phyloP scores from a whole-genome alignment of 2,888 invertebrate species.

The Margaritifera margaritifera region DNA sequence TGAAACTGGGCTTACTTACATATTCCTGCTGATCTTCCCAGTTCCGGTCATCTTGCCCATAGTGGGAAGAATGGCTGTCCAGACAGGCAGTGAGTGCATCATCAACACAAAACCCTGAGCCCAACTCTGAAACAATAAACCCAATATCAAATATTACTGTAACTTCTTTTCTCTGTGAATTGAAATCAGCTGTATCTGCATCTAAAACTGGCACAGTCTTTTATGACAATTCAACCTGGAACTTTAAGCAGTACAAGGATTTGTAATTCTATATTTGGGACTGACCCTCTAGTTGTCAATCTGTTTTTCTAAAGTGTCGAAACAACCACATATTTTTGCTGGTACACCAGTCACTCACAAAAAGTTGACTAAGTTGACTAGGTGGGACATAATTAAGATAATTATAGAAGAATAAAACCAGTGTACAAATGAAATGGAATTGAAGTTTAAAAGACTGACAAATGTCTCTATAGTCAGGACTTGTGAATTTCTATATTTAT shows the following conservation, averaged over 20 bases:
- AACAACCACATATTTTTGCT: not conserved
- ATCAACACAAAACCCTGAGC: conserved; percentile 52
- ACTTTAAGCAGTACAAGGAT: no score
- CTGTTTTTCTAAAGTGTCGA: no score
- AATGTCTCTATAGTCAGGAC: no score
- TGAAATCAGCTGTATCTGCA: not conserved
- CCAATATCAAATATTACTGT: not conserved
- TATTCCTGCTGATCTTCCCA: conserved; percentile 56
- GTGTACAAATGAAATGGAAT: no score
- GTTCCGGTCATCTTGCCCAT: conserved; percentile 61
- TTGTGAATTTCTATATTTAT: no score
- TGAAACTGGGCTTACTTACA: conserved; percentile 42
- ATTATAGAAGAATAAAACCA: no score
- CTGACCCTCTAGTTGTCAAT: not conserved
- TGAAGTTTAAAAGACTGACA: no score
- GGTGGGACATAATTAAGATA: no score
- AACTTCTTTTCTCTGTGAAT: not conserved
- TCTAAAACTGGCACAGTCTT: not conserved
- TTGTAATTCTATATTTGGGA: no score
- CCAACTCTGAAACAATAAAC: conserved; percentile 43
- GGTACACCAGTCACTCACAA: not conserved
- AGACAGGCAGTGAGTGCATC: conserved; percentile 57
- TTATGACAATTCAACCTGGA: not conserved
- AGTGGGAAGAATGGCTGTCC: conserved; percentile 62
- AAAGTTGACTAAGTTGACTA: no score